phyloP scores from a whole-genome alignment of 2,888 invertebrate genomes.

The Sphaeridia pumilis region DNA sequence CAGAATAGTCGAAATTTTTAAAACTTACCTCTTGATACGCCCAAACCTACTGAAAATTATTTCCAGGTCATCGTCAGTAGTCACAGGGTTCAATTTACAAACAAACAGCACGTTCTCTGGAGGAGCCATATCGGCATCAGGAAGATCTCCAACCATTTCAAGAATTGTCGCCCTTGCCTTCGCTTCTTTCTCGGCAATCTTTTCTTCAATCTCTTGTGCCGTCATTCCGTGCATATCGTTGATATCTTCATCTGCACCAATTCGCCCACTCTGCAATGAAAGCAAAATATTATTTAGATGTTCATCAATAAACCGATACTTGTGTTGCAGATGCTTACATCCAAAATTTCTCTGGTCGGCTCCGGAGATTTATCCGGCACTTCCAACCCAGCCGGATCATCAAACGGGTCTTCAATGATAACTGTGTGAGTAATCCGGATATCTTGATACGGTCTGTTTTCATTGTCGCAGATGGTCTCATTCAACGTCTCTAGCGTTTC shows the following conservation, averaged over 20 bases:
- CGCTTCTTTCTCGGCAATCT: conserved; percentile 81
- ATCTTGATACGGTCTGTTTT: conserved; percentile 83
- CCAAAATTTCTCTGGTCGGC: conserved; percentile 64
- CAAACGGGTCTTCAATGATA: conserved; percentile 88
- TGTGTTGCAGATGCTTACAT: too few relatives aligned
- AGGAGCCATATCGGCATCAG: conserved; percentile 93
- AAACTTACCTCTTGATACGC: conserved; percentile 61
- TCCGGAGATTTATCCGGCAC: conserved; percentile 80
- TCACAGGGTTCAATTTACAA: conserved; percentile 97
- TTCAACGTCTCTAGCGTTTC: conserved; percentile 73
- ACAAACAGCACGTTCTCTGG: conserved; percentile 99
- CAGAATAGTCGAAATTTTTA: conserved; percentile 16
- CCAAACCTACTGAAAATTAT: conserved; percentile 97
- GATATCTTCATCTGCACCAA: conserved; percentile 85
- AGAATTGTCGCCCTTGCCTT: conserved; percentile 92
- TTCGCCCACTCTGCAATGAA: conserved; percentile 63
- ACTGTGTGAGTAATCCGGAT: conserved; percentile 94
- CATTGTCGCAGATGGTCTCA: conserved; percentile 82
- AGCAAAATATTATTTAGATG: too few relatives aligned
- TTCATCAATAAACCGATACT: too few relatives aligned
- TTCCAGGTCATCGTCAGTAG: conserved; percentile 91
- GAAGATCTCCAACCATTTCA: conserved; percentile 96
- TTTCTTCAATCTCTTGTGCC: conserved; percentile 72
- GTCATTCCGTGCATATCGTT: conserved; percentile 79
- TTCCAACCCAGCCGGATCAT: conserved; percentile 66